Base-by-base conservation (phyloP, 2,113 vertebrate species). In the Ranitomeya imitator region DNA sequence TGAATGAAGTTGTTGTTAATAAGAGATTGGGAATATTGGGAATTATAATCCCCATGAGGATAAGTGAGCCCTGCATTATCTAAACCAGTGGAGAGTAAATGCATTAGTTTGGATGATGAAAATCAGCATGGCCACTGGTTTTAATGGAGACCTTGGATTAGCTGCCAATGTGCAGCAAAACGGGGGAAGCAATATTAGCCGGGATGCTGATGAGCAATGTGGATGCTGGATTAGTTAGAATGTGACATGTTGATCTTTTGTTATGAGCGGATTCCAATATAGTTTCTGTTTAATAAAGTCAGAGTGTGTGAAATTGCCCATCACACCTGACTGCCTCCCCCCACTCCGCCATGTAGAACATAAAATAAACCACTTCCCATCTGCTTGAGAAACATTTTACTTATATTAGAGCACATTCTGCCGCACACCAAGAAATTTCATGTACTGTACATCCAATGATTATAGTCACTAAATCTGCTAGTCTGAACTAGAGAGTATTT, bases 241-340 rank as follows among this genome's bases (percentile, higher is more conserved):
- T 74, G 59, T 88, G 87, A 88, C 87, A 88, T 88, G 87, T 83
- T 88, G 87, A 88, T 88, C 87, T 88, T 83, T 88, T 88, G 80
- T 88, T 88, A 83, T 84, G 80, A 88, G 73, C 87, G 73, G 71
- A 88, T 88, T 88, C 81, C 80, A 88, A 88, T 88, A 88, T 88
- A 88, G 80, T 88, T 88, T 88, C 87, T 88, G 87, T 88, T 88
- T 88, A 88, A 88, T 88, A 88, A 88, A 88, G 87, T 88, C 87
- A 88, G 67, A 77, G 71, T 88, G 87, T 88, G 87, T 88, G 87
- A 88, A 88, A 88, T 88, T 88, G 87, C 80, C 87, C 87, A 88
- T 88, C 87, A 88, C 87, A 88, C 87, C 87, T 88, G 87, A 88
- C 69, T 88, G 87, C 80, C 19, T 88, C 71, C 80, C 80, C 85